phyloP scores from a whole-genome alignment of 1,140 invertebrate species.

The Hypothenemus hampei region DNA sequence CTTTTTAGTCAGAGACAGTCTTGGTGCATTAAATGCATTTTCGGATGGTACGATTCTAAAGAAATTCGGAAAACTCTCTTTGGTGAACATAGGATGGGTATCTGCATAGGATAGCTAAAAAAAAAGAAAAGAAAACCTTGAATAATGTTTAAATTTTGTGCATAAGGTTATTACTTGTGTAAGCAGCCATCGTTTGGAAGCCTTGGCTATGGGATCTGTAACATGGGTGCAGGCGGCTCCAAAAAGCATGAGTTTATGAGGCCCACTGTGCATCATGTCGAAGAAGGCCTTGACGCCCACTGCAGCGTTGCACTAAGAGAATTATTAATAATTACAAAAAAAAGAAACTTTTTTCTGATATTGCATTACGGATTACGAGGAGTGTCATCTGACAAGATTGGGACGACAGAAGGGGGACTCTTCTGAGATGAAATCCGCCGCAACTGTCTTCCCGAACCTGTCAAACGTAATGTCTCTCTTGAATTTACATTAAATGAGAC shows the following conservation, averaged over 20 bases:
- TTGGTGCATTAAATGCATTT: conserved; percentile 91
- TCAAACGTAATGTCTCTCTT: conserved; percentile 14
- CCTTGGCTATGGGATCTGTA: conserved; percentile 96
- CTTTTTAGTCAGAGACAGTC: conserved; percentile 80
- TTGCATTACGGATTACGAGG: background rate
- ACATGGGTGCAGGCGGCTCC: conserved; percentile 95
- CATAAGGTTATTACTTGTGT: conserved; percentile 65
- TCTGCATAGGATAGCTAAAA: conserved; percentile 92
- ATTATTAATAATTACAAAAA: conserved; percentile 22
- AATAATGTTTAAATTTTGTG: background rate
- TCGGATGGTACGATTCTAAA: conserved; percentile 94
- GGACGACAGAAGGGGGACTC: conserved; percentile 61
- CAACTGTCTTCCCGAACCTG: conserved; percentile 60
- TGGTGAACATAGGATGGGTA: conserved; percentile 97
- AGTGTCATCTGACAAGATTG: conserved; percentile 42
- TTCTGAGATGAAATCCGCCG: conserved; percentile 53
- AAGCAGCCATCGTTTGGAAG: conserved; percentile 93
- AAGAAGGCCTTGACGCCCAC: conserved; percentile 98
- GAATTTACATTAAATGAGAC: background rate
- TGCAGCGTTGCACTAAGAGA: conserved; percentile 89
- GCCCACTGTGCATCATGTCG: conserved; percentile 93
- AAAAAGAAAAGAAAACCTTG: background rate
- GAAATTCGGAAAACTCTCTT: conserved; percentile 91
- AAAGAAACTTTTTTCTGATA: background rate
- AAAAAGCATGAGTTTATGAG: conserved; percentile 91